These are phyloP conservation scores for Elaphurus davidianus DNA, from an alignment of 2,113 vertebrate species.

Conservation along the genomic window DNA sequence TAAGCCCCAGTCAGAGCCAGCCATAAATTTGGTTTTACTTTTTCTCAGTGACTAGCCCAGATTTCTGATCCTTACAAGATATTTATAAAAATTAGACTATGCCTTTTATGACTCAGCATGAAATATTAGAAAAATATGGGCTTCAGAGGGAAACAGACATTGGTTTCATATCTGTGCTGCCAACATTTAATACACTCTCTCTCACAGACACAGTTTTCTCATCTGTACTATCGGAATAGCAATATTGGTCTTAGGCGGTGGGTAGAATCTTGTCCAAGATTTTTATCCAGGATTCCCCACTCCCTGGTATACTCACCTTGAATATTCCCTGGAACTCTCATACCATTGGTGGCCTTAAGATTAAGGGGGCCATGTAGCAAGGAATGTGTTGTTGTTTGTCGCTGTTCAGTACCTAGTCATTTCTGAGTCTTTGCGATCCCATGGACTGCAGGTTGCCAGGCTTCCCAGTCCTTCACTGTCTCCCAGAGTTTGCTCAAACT, in stretches of 20 bases:
- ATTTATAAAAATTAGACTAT: background rate
- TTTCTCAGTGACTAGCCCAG: background rate
- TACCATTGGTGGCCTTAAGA: background rate
- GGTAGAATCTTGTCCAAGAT: background rate
- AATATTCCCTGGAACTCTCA: background rate
- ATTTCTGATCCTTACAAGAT: background rate
- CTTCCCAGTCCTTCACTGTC: background rate
- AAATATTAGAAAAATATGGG: background rate
- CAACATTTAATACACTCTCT: background rate
- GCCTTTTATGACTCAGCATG: background rate
- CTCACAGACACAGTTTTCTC: background rate
- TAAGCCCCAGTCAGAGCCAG: background rate
- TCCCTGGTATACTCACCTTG: accelerated
- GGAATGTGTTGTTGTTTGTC: background rate
- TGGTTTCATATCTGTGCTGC: background rate
- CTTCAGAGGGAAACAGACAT: background rate
- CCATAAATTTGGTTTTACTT: background rate
- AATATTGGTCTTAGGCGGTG: too few species aligned
- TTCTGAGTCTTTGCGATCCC: background rate
- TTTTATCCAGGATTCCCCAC: background rate
- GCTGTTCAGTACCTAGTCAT: background rate
- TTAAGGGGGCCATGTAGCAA: background rate
- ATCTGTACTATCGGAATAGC: background rate
- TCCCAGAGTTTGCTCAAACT: background rate
- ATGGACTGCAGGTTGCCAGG: background rate